Conservation (phyloP, 1,140 invertebrate genomes). For the Drosophila sulfurigaster region DNA sequence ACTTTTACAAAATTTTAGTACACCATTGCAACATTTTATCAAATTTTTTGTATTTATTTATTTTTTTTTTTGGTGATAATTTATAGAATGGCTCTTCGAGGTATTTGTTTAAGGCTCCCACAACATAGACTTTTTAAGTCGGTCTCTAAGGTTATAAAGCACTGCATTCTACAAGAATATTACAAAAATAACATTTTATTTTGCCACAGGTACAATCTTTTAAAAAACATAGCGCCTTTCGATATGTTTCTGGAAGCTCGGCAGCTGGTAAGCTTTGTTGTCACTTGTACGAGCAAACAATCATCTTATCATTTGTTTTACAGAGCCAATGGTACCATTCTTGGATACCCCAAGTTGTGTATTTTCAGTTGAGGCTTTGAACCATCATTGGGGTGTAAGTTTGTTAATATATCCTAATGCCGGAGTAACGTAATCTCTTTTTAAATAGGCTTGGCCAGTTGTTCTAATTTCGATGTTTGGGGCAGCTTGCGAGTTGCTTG, state of each 20-base stretch:
- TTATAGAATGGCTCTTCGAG: slow-evolving; percentile 1
- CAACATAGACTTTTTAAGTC: not conserved
- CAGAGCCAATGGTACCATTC: slow-evolving; percentile 23
- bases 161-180: not conserved
- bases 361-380: slow-evolving; percentile 17
- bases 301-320: not conserved
- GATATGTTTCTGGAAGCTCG: slow-evolving; percentile 2
- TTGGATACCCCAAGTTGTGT: slow-evolving; percentile 19
- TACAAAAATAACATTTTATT: not conserved
- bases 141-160: not conserved
- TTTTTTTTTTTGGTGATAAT: not conserved
- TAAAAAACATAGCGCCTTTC: not conserved
- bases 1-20: too few relatives aligned
- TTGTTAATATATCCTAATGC: not conserved
- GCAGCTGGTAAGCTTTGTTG: slow-evolving; percentile 1
- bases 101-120: not conserved
- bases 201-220: not conserved
- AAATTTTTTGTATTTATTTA: not conserved
- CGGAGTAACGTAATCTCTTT: not conserved
- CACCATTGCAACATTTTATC: too few relatives aligned
- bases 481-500: not conserved
- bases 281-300: not conserved
- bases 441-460: slow-evolving; percentile 10
- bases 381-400: slow-evolving; percentile 40
- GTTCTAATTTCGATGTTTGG: slow-evolving; percentile 10